Percentiles rank a stretch among this genome's conserved stretches.
phyloP scores from a whole-genome alignment of 1,140 invertebrate species.

The Cyrtorhinus lividipennis region DNA sequence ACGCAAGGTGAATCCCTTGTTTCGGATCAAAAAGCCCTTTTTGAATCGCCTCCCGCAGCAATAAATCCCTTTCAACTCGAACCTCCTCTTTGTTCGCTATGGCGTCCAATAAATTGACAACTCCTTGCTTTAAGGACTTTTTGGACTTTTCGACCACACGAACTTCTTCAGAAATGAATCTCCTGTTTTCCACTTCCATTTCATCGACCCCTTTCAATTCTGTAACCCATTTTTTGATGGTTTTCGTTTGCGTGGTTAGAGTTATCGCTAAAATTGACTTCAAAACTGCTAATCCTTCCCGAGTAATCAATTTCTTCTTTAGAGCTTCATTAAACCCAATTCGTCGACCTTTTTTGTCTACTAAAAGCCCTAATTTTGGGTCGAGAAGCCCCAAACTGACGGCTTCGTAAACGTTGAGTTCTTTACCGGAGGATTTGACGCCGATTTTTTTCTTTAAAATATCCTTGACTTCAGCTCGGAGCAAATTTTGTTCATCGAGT shows the following conservation, averaged over 20 bases:
- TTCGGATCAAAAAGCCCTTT: conserved; percentile 62
- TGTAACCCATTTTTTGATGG: neutral
- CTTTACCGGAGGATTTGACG: conserved; percentile 50
- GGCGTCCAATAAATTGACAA: conserved; percentile 12
- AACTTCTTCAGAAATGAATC: conserved; percentile 1
- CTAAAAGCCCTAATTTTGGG: conserved; percentile 67
- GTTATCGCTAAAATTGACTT: conserved; percentile 31
- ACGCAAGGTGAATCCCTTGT: conserved; percentile 70
- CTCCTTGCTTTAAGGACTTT: conserved; percentile 10
- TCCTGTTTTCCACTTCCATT: neutral
- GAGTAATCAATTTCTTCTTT: conserved; percentile 63
- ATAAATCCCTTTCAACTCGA: conserved; percentile 68
- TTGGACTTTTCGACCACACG: neutral
- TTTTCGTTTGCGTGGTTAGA: conserved; percentile 4
- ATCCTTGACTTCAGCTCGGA: conserved; percentile 63
- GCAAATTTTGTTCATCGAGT: conserved; percentile 46
- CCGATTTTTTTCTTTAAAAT: conserved; percentile 71
- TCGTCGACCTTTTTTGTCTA: conserved; percentile 58
- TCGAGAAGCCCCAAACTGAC: conserved; percentile 70
- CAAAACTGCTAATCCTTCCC: conserved; percentile 68
- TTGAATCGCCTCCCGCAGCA: conserved; percentile 57
- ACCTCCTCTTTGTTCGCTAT: conserved; percentile 32
- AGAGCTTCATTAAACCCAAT: conserved; percentile 76
- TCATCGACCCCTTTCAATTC: neutral
- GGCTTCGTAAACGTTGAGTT: conserved; percentile 70